A percentile compares a stretch with the other conserved stretches of the same genome.
phyloP scores from a whole-genome alignment of 2,888 invertebrate species.

The Agrochola lota region DNA sequence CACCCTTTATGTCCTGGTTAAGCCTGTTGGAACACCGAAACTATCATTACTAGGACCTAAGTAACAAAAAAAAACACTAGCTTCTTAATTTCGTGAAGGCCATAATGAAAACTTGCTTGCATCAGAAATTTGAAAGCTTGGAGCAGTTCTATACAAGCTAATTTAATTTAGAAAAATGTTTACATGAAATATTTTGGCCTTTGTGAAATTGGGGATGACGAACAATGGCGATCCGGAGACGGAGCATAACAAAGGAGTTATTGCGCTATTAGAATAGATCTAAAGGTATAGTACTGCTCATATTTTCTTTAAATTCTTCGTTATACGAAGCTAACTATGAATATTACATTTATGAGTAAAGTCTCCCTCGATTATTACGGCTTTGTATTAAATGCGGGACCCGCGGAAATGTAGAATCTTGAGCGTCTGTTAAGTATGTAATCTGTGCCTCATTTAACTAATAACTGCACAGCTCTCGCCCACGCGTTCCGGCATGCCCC shows the following conservation, averaged over 20 bases:
- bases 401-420: constrained; percentile 19
- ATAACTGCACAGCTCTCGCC: constrained; percentile 36
- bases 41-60: background rate
- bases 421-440: constrained; percentile 31
- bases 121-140: constrained; percentile 6
- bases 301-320: constrained; percentile 14
- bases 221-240: constrained; percentile 29
- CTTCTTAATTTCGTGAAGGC: background rate
- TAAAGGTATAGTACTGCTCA: constrained; percentile 15
- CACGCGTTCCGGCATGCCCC: constrained; percentile 25
- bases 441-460: constrained; percentile 47
- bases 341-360: constrained; percentile 15
- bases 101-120: background rate
- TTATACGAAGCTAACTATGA: background rate
- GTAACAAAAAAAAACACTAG: background rate
- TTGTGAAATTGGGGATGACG: constrained; percentile 18
- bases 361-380: constrained; percentile 6
- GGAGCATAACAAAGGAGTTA: constrained; percentile 28
- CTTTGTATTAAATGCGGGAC: constrained; percentile 15
- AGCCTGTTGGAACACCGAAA: constrained; percentile 90
- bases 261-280: constrained; percentile 14
- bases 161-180: constrained; percentile 33
- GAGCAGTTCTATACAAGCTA: background rate
- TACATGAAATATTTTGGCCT: constrained; percentile 10
- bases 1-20: constrained; percentile 95